Evolutionary conservation across 2,888 invertebrate species (phyloP), one percentile per base, ranked within the genome.

Genomic region (Melitaea athalia): DNA sequence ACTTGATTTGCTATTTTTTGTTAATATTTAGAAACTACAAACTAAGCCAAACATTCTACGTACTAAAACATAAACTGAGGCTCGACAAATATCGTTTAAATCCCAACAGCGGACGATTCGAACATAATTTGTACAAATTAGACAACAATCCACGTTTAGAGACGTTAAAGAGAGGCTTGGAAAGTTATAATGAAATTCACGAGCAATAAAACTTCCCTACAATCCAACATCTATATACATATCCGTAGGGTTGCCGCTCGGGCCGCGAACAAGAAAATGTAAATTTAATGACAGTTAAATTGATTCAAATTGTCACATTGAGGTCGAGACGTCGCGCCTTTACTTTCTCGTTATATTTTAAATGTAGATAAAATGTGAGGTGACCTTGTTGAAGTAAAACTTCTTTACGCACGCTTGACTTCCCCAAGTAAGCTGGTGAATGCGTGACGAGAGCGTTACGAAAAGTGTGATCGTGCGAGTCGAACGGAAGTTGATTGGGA

Each of bases 151-250:
- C 89, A 83, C 86, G 82, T 88, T 90, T 86, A 86, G 88, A 88
- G 86, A 86, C 88, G 86, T 88, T 88, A 87, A 88, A 77, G 68
- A 80, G 82, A 81, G 85, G 83, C 81, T 80, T 81, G 84, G 86
- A 83, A 91, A 92, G 87, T 92, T 91, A 91, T 92, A 92, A 91
- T 91, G 91, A 91, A 92, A 91, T 92, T 91, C 92, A 90, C 88
- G 84, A 91, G 90, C 91, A 91, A 92, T 92, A 91, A 91, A 92
- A 92, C 90, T 91, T 91, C 87, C 86, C 88, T 88, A 88, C 88
- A 85, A 87, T 87, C 88, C 88, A 90, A 90, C 88, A 89, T 88
- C 89, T 83, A 85, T 87, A 87, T 89, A 91, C 87, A 88, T 88
- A 88, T 79, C 75, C 75, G 77, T 79, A 87, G 88, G 87, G 89